A percentile compares a stretch with the other conserved stretches of the same genome.
Conservation (phyloP, 92 coral and sea anemone species). For the Epizoanthus rinbou region DNA sequence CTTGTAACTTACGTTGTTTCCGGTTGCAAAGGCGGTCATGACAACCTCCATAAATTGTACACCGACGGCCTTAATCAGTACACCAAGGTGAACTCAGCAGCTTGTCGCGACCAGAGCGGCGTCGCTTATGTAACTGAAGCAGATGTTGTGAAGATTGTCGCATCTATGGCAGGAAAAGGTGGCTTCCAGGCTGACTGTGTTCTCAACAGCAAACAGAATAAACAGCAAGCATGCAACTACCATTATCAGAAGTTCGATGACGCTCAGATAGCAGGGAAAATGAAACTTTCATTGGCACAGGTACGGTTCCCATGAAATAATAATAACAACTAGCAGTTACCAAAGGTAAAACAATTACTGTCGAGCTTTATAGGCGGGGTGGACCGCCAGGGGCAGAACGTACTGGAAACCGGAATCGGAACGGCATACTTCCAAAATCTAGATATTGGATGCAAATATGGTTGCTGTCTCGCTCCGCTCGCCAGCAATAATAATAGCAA, state of each 20-base stretch:
- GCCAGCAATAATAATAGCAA: too few species aligned
- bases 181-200: slow-evolving; percentile 47
- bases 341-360: too few species aligned
- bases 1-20: background rate
- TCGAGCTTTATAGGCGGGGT: too few species aligned
- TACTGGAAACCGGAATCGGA: too few species aligned
- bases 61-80: background rate
- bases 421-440: too few species aligned
- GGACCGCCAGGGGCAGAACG: too few species aligned
- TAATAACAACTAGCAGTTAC: too few species aligned
- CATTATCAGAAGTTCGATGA: slow-evolving; percentile 38
- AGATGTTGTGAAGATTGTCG: slow-evolving; percentile 32
- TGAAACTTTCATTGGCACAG: slow-evolving; percentile 41
- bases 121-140: slow-evolving; percentile 42
- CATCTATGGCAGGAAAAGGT: slow-evolving; percentile 7
- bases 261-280: slow-evolving; percentile 30
- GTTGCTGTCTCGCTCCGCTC: too few species aligned
- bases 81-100: slow-evolving; percentile 15
- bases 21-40: background rate
- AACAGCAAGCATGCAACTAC: slow-evolving; percentile 27
- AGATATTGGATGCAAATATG: too few species aligned
- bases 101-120: slow-evolving; percentile 42
- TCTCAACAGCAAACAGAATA: slow-evolving; percentile 46
- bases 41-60: slow-evolving; percentile 2
- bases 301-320: slow-evolving; percentile 2